phyloP scores from a whole-genome alignment of 2,113 vertebrate genomes.

The Mustela lutreola region DNA sequence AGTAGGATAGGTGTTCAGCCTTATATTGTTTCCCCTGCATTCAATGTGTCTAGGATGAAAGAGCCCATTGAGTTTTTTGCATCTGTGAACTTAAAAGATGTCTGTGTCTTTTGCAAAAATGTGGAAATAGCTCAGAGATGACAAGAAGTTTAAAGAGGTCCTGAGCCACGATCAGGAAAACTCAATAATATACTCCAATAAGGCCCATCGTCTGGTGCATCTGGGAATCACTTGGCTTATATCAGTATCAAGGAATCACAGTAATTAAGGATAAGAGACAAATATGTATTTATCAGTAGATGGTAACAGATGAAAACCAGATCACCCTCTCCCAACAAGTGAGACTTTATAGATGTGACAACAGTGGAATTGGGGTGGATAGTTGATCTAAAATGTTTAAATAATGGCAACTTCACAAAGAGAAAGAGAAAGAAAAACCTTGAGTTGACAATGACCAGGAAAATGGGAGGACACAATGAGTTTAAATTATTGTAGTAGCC shows the following conservation, averaged over 20 bases:
- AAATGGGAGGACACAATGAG: background rate
- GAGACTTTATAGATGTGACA: background rate
- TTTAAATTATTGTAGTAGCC: background rate
- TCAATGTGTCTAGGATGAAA: background rate
- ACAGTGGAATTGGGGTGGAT: background rate
- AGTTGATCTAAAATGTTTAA: background rate
- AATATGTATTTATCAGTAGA: background rate
- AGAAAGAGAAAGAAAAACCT: background rate
- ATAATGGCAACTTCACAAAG: background rate
- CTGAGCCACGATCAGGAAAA: background rate
- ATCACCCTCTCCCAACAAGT: background rate
- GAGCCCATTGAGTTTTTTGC: background rate
- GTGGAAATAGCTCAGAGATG: background rate
- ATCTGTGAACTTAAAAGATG: background rate
- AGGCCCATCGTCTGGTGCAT: background rate
- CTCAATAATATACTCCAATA: background rate
- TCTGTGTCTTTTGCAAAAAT: constrained; percentile 7
- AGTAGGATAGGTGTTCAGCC: background rate
- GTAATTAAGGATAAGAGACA: background rate
- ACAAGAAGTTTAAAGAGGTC: background rate
- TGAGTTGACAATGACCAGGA: background rate
- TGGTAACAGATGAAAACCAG: background rate
- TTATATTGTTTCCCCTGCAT: background rate
- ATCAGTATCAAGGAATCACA: background rate
- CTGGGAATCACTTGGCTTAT: background rate